phyloP scores from a whole-genome alignment of 1,140 invertebrate species.

The Pogonus chalceus region DNA sequence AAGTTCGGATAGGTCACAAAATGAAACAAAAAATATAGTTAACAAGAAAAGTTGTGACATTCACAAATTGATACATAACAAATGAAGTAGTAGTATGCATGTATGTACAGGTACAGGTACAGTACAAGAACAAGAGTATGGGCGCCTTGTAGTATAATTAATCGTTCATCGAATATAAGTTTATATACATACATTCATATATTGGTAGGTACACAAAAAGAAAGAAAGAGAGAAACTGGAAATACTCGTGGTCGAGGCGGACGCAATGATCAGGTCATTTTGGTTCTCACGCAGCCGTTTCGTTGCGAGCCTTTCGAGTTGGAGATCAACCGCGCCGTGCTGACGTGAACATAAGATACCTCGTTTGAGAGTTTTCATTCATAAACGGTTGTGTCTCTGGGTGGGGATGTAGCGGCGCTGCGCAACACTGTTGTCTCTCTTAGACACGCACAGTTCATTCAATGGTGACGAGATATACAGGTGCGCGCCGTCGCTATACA shows the following conservation, averaged over 20 bases:
- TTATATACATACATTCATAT: background rate
- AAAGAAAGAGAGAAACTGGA: no score
- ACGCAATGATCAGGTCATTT: background rate
- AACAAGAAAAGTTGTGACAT: no score
- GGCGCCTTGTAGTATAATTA: no score
- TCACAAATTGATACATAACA: background rate
- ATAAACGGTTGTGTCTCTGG: background rate
- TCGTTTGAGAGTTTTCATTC: slow-evolving; percentile 1
- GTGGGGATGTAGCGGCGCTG: background rate
- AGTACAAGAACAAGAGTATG: no score
- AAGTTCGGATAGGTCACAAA: no score
- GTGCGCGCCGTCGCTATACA: background rate
- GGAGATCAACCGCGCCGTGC: background rate
- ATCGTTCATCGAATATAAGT: background rate
- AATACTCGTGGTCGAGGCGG: background rate
- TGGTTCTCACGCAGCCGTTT: background rate
- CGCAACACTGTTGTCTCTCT: background rate
- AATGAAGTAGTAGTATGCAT: no score
- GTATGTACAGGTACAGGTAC: no score
- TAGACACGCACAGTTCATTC: background rate
- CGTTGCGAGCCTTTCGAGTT: background rate
- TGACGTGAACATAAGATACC: background rate
- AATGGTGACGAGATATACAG: background rate
- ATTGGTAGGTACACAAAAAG: background rate
- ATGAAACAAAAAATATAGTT: no score